phyloP scores from a whole-genome alignment of 2,113 vertebrate genomes.

The Propithecus coquereli region DNA sequence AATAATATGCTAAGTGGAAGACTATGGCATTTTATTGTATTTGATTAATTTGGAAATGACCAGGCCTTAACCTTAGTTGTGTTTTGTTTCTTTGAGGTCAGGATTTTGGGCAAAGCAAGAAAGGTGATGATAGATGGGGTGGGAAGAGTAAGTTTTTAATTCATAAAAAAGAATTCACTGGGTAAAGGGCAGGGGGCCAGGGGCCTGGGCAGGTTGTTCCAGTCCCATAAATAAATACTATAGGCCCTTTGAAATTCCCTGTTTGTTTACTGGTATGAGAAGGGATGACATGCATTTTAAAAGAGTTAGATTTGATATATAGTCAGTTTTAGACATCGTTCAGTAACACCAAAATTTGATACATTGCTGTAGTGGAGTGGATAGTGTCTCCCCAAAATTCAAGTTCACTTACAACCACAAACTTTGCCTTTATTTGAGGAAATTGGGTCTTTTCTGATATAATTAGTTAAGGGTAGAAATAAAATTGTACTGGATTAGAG shows the following conservation, averaged over 20 bases:
- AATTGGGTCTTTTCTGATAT: background rate
- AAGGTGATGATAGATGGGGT: background rate
- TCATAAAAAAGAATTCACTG: background rate
- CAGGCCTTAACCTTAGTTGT: background rate
- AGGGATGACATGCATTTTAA: background rate
- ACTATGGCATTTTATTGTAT: background rate
- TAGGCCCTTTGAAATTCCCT: background rate
- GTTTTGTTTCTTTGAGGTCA: conserved; percentile 26
- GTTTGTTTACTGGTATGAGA: background rate
- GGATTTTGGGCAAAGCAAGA: background rate
- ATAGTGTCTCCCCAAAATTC: background rate
- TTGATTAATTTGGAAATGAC: conserved; percentile 23
- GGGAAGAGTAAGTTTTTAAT: conserved; percentile 28
- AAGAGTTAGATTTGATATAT: background rate
- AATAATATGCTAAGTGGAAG: background rate
- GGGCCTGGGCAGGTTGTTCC: background rate
- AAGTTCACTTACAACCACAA: background rate
- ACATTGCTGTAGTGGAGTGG: background rate
- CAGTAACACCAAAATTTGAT: background rate
- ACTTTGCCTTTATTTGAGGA: background rate
- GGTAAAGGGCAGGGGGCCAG: background rate
- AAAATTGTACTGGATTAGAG: background rate
- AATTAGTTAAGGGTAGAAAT: background rate
- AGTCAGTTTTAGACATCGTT: background rate
- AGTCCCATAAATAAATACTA: background rate